Evolutionary conservation across 1,140 invertebrate genomes (phyloP), one percentile per base, ranked within the genome.

Genomic region (Solenopsis invicta): DNA sequence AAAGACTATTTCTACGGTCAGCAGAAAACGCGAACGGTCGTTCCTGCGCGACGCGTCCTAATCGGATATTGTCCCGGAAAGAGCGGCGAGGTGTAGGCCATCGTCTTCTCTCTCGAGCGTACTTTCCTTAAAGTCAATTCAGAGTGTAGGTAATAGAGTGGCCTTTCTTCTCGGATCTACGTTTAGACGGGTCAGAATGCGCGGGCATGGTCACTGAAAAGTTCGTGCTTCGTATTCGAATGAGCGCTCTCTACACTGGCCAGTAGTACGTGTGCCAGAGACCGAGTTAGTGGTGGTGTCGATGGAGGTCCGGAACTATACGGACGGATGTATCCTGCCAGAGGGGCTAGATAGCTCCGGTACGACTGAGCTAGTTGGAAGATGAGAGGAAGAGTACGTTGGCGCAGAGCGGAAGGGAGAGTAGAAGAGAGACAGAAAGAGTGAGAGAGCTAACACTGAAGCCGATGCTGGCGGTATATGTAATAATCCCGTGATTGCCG

Each of bases 401-500:
- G 18, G 64, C 34, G 9, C 16, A 45, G 81, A 41, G 3, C 37
- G 59, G 76, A 72, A 45, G 62, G 52, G 37, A 87, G 67, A 61
- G 52, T 61, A 45, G 45, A 8, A 62, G 54, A 59, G 78, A 84
- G 41, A 45, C 16, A 10, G 24, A 48, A 2, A 29, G 29, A 29
- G 29, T 29, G 82, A 74, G 67, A 84, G 74, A 59, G 54, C 45
- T 62, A 69, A 89, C 85, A 45, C 64, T n/a, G n/a, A 77, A 77
- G 72, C 50, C 64, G 10, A 78, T 66, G 88, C 81, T 78, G 76
- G 64, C 87, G 89, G 88, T 93, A 93, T 93, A 90, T 93, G 92
- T 91, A 92, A 93, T 87, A 92, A 93, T 91, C 87, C 77, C 81
- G 78, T 91, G 92, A 92, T 93, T 93, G 93, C 88, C 91, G 90